phyloP scores from a whole-genome alignment of 2,113 vertebrate genomes.

The Athene noctua region DNA sequence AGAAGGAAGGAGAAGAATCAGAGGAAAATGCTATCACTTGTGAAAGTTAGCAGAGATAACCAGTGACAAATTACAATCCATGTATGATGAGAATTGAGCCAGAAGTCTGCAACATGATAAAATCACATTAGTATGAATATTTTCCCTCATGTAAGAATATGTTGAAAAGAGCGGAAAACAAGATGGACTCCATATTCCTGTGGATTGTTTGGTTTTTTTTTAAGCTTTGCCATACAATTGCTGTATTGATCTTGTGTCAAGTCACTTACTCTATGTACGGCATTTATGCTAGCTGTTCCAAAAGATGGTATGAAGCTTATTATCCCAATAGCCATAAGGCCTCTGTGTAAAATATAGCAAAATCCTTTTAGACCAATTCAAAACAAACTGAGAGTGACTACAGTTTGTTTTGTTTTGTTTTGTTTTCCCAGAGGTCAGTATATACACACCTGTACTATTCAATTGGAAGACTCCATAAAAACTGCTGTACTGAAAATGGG shows the following conservation, averaged over 20 bases:
- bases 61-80: background rate
- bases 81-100: background rate
- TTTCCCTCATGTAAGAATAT: background rate
- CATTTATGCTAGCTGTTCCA: background rate
- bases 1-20: background rate
- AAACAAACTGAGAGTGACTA: background rate
- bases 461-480: background rate
- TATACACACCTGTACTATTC: background rate
- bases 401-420: background rate
- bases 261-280: background rate
- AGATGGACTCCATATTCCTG: background rate
- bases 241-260: background rate
- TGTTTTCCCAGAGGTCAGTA: background rate
- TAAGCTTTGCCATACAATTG: background rate
- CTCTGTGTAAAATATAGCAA: background rate
- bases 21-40: background rate
- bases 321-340: background rate
- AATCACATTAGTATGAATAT: background rate
- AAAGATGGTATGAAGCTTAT: background rate
- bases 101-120: background rate
- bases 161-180: background rate
- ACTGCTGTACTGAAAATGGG: background rate
- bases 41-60: background rate
- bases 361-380: background rate
- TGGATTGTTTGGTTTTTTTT: background rate